Evolutionary conservation across 64 coral and sea anemone species (phyloP).

Genomic region (Porites lutea): DNA sequence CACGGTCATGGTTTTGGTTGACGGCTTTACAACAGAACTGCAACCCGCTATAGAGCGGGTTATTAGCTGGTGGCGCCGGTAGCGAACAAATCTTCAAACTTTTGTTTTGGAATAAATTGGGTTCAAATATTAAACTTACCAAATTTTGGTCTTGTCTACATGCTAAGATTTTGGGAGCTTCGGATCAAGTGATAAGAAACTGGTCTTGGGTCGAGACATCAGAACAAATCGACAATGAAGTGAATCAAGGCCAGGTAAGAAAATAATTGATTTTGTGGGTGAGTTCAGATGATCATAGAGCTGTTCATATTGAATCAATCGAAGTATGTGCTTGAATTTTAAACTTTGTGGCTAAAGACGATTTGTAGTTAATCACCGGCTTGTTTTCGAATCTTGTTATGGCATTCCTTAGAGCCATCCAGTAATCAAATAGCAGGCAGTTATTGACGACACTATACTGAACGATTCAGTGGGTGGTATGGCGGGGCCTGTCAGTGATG

Average conservation of each 20-base stretch:
- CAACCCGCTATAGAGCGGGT: conserved; percentile 20
- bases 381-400: neutral
- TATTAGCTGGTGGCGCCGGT: neutral
- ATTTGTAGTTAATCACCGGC: neutral
- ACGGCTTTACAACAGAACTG: neutral
- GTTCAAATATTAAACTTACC: neutral
- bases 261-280: neutral
- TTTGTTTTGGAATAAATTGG: neutral
- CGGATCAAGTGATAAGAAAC: neutral
- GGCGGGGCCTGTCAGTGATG: neutral
- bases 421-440: neutral
- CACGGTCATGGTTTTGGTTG: neutral
- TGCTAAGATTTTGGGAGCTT: neutral
- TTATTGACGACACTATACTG: neutral
- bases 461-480: neutral
- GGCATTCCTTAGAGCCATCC: neutral
- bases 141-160: neutral
- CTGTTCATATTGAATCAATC: too few relatives aligned
- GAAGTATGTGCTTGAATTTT: too few relatives aligned
- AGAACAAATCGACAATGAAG: neutral
- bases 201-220: neutral
- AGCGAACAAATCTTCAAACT: neutral
- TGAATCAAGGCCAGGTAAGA: neutral
- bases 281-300: neutral
- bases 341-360: neutral